These are phyloP conservation scores for Frankliniella fusca DNA, from an alignment of 2,888 invertebrate genomes.

Conservation along the genomic window DNA sequence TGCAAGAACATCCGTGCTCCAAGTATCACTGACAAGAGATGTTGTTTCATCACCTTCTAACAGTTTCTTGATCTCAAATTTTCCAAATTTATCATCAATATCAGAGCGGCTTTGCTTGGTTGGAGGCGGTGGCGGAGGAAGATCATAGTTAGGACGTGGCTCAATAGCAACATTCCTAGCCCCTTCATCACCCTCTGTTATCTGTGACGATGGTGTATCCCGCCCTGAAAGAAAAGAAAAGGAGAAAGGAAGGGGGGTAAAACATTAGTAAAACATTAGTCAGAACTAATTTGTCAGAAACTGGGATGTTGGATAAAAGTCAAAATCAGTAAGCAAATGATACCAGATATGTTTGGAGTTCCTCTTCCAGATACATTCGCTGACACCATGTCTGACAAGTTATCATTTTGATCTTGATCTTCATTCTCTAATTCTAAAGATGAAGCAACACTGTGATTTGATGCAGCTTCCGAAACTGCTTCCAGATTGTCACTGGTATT, in stretches of 20 bases:
- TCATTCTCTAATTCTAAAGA: slow-evolving; percentile 83
- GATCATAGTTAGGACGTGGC: slow-evolving; percentile 39
- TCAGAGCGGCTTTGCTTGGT: slow-evolving; percentile 86
- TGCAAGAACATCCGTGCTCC: slow-evolving; percentile 97
- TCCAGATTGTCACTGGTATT: slow-evolving; percentile 92
- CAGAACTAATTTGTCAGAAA: neutral
- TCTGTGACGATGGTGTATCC: slow-evolving; percentile 93
- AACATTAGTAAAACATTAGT: no score
- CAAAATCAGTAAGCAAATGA: neutral
- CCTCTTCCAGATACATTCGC: slow-evolving; percentile 90
- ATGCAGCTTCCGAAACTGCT: slow-evolving; percentile 92
- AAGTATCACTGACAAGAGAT: slow-evolving; percentile 95
- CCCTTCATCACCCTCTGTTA: slow-evolving; percentile 69
- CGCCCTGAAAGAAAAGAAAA: slow-evolving; percentile 58
- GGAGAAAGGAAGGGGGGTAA: no score
- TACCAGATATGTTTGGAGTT: slow-evolving; percentile 87
- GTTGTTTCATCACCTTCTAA: slow-evolving; percentile 82
- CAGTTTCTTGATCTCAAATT: slow-evolving; percentile 84
- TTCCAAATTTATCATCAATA: slow-evolving; percentile 97
- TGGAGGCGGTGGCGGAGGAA: slow-evolving; percentile 48
- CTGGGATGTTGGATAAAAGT: neutral
- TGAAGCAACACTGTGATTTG: slow-evolving; percentile 91
- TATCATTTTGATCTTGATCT: slow-evolving; percentile 78
- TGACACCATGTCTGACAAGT: slow-evolving; percentile 95
- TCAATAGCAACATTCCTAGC: slow-evolving; percentile 48